A percentile compares a stretch with the other conserved stretches of the same genome.
phyloP scores from a whole-genome alignment of 2,888 invertebrate genomes.

The Sisyra terminalis region DNA sequence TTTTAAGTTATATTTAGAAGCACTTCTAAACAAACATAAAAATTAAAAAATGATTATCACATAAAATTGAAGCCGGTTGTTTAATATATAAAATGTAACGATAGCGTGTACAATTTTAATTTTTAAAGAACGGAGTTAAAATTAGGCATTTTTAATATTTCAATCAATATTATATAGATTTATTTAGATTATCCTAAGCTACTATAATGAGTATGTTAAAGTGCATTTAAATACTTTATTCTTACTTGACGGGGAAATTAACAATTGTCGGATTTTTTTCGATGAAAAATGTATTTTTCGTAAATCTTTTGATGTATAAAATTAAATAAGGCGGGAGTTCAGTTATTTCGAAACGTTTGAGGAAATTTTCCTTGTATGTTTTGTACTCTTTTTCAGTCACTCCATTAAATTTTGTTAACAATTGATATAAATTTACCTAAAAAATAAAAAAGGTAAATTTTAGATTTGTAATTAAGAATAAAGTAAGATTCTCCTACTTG shows the following conservation, averaged over 20 bases:
- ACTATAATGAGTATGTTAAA: too few species aligned
- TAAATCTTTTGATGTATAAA: conserved; percentile 92
- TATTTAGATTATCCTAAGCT: too few species aligned
- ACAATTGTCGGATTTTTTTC: conserved; percentile 99
- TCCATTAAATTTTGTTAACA: conserved; percentile 94
- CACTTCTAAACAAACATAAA: too few species aligned
- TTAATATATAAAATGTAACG: too few species aligned
- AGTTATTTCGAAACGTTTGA: conserved; percentile 93
- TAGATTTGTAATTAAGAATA: neutral
- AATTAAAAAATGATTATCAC: too few species aligned
- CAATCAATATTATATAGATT: too few species aligned
- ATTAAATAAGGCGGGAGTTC: conserved; percentile 88
- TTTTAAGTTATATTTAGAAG: too few species aligned
- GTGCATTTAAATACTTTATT: conserved; percentile 15
- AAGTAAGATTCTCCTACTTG: conserved; percentile 41
- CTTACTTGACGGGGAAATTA: conserved; percentile 97
- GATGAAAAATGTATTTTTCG: conserved; percentile 95
- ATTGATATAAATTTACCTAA: conserved; percentile 81
- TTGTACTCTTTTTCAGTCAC: conserved; percentile 94
- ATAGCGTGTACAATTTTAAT: too few species aligned
- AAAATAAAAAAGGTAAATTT: conserved; percentile 9
- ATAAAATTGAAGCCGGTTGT: too few species aligned
- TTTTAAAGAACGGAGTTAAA: too few species aligned
- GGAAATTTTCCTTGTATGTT: conserved; percentile 95
- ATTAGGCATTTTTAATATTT: too few species aligned